A percentile compares a stretch with the other conserved stretches of the same genome.
phyloP scores from a whole-genome alignment of 2,888 invertebrate species.

The Drosophila kokeensis region DNA sequence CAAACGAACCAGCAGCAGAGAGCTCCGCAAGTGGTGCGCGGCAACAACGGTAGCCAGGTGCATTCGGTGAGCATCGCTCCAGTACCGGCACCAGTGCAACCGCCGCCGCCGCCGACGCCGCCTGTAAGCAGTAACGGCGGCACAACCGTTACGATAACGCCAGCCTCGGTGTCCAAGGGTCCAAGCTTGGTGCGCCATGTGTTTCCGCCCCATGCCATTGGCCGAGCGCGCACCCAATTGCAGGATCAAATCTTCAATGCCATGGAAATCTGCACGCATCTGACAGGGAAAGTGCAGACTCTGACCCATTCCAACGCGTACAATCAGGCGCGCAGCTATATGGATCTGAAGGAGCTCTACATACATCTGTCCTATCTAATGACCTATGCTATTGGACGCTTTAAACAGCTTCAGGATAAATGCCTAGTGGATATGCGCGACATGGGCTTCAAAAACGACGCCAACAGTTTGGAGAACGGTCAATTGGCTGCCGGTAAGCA shows the following conservation, averaged over 20 bases:
- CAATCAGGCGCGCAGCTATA: slow-evolving; percentile 82
- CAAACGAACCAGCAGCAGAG: slow-evolving; percentile 65
- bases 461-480: slow-evolving; percentile 83
- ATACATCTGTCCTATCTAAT: slow-evolving; percentile 85
- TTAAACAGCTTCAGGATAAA: slow-evolving; percentile 84
- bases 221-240: slow-evolving; percentile 81
- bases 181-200: slow-evolving; percentile 74
- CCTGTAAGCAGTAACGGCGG: slow-evolving; percentile 38
- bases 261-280: slow-evolving; percentile 85
- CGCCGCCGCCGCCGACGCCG: slow-evolving; percentile 17
- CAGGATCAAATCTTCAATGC: slow-evolving; percentile 84
- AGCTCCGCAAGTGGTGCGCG: slow-evolving; percentile 71
- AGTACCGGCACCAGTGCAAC: slow-evolving; percentile 6
- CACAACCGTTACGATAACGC: slow-evolving; percentile 40
- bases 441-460: slow-evolving; percentile 84
- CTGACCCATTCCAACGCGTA: slow-evolving; percentile 85
- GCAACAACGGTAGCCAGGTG: slow-evolving; percentile 51
- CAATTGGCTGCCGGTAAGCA: slow-evolving; percentile 83
- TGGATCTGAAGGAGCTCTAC: slow-evolving; percentile 84
- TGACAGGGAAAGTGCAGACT: slow-evolving; percentile 84
- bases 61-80: slow-evolving; percentile 38
- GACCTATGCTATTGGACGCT: slow-evolving; percentile 84
- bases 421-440: slow-evolving; percentile 84
- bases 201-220: slow-evolving; percentile 81
- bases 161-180: slow-evolving; percentile 29